These are phyloP conservation scores for Yponomeuta evonymella DNA, from an alignment of 2,888 invertebrate genomes.

Conservation along the genomic window DNA sequence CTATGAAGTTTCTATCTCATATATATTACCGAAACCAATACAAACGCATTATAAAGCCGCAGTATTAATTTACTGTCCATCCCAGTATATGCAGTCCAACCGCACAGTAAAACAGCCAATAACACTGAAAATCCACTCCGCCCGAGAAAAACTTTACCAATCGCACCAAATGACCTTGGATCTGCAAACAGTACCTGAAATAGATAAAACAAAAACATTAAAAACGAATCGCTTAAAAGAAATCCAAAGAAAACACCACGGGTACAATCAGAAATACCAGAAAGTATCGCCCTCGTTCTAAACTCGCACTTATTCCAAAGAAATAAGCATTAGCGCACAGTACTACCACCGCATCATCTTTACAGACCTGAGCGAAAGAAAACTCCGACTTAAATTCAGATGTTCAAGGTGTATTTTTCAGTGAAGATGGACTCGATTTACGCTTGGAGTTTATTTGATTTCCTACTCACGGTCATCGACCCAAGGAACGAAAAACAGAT, in stretches of 20 bases:
- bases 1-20: too few species aligned
- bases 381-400: neutral
- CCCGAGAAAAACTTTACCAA: neutral
- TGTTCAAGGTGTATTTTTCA: neutral
- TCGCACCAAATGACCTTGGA: neutral
- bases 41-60: too few species aligned
- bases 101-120: too few species aligned
- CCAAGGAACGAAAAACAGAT: constrained; percentile 47
- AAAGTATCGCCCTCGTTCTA: neutral
- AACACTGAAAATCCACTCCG: too few species aligned
- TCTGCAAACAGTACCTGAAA: neutral
- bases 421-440: neutral
- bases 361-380: neutral
- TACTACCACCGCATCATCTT: neutral
- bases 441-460: constrained; percentile 16
- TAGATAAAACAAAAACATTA: neutral
- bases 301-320: neutral
- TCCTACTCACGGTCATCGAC: constrained; percentile 34
- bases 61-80: too few species aligned
- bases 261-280: neutral
- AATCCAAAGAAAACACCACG: neutral
- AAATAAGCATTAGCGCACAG: neutral
- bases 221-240: neutral
- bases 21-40: too few species aligned
- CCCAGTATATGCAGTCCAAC: too few species aligned